Base-by-base conservation (phyloP, 1,140 invertebrate species). In the Ridgeia piscesae region DNA sequence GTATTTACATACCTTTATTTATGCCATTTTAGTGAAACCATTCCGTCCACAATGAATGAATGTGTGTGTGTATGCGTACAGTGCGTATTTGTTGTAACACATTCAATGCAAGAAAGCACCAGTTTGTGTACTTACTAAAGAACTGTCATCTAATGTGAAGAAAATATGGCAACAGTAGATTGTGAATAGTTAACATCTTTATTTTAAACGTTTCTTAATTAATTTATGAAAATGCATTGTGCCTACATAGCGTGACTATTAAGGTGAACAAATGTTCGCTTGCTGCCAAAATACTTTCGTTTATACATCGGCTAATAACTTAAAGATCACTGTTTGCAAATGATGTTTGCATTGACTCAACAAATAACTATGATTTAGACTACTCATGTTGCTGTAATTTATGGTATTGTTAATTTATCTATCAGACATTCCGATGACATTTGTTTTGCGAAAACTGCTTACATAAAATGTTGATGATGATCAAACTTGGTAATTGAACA, bases 61-160 rank as follows among this genome's bases (percentile, higher is more conserved):
- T 77, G 58, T 77, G 58, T 77, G 58, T 77, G 27, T 77, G 58
- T 77, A 4, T 77, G 27, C 17, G 58, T 31, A 21, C 27, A 77
- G 14, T 21, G 27, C 27, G 8, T 31, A 77, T 77, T 77, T 77
- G 58, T 77, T 77, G 58, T 9, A 77, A 77, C 27, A 21, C 58
- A 77, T 77, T 77, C 58, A 77, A 77, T 77, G 58, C 58, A 77
- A 77, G 58, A 77, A 77, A 77, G 58, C 58, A 77, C 58, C 27
- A 77, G 42, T 42, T 6, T 42, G 42, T 42, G 42, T 42, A 42
- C 4, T 42, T 42, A 42, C 4, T 42, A 42, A 42, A 6, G 42
- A 42, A 42, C 42, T 42, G 11, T 42, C 42, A 42, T 42, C 11
- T 42, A 11, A 42, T 42, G 27, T 77, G 27, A 77, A 77, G 58